These are phyloP conservation scores for Urocyon cinereoargenteus DNA, from an alignment of 2,797 vertebrate genomes.

Conservation along the genomic window DNA sequence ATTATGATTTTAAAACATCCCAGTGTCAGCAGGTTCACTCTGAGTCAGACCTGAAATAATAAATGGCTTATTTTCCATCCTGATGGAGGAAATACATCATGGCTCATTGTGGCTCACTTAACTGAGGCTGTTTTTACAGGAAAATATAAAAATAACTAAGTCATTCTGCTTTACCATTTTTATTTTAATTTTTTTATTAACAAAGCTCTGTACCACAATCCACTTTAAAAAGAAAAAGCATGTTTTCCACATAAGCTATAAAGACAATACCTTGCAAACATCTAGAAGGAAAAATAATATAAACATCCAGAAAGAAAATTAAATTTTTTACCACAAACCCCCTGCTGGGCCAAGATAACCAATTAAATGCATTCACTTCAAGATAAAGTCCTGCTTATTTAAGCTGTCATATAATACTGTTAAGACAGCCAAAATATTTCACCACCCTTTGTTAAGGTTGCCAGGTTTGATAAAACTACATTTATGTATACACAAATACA, in stretches of 20 bases:
- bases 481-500: neutral
- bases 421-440: constrained; percentile 17
- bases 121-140: constrained; percentile 94
- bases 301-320: constrained; percentile 83
- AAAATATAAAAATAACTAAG: constrained; percentile 99
- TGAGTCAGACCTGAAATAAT: constrained; percentile 96
- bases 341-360: constrained; percentile 82
- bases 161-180: constrained; percentile 88
- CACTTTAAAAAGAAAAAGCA: constrained; percentile 83
- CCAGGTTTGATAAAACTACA: neutral
- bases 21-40: constrained; percentile 91
- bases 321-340: constrained; percentile 80
- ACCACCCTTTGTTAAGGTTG: neutral
- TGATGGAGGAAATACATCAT: constrained; percentile 98
- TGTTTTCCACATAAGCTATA: constrained; percentile 83
- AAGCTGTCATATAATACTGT: constrained; percentile 23
- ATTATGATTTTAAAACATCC: constrained; percentile 88
- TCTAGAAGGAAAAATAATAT: constrained; percentile 79
- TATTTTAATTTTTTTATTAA: constrained; percentile 85
- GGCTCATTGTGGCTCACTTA: constrained; percentile 94
- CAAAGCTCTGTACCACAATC: constrained; percentile 85
- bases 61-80: constrained; percentile 98
- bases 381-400: constrained; percentile 73
- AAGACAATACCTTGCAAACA: constrained; percentile 86
- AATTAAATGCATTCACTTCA: constrained; percentile 71